Base-by-base conservation (phyloP, 2,797 vertebrate species). In the Anniella stebbinsi region DNA sequence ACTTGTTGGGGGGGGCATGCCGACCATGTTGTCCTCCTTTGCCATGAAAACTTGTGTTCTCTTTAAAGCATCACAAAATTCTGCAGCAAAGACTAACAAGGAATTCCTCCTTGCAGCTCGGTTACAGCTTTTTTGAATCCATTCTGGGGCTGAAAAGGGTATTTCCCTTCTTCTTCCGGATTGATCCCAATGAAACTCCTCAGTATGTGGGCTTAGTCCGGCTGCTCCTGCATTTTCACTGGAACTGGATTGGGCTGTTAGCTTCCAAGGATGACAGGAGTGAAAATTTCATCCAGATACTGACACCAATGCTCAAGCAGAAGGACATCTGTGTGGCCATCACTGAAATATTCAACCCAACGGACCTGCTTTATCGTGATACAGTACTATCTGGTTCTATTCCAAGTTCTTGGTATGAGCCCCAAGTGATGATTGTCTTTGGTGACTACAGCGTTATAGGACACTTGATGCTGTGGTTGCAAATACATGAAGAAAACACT, bases 331-430 rank as follows among this genome's bases (percentile, higher is more conserved):
- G 77, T n/a, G 48, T 54, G 28, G 45, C 30, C 28, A 51, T 33
- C 45, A 15, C 13, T 30, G 10, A 80, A 54, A 51, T 48, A 48
- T 30, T 33, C 30, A 30, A 30, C 12, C 17, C 17, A 60, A 2
- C 13, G 28, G 11, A 8, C 2, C 5, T 1, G 28, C 12, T 60
- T 60, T 11, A 13, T 12, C 57, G 13, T 1, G 8, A 1, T 17
- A 6, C 7, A 7, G 7, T 25, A 28, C 11, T 10, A 11, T 15
- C 3, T 80, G 15, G 12, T 11, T 33, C 4, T 60, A 13, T 60
- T 60, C 17, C 30, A 12, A 17, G 3, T n/a, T 15, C 13, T 30
- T 6, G 48, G 77, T 9, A 2, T 30, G 13, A 80, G 28, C 7
- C 9, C 15, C 48, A 17, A 80, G 77, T 33, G 18, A 33, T 80